phyloP scores from a whole-genome alignment of 1,140 invertebrate species.

The Drosophila leontia region DNA sequence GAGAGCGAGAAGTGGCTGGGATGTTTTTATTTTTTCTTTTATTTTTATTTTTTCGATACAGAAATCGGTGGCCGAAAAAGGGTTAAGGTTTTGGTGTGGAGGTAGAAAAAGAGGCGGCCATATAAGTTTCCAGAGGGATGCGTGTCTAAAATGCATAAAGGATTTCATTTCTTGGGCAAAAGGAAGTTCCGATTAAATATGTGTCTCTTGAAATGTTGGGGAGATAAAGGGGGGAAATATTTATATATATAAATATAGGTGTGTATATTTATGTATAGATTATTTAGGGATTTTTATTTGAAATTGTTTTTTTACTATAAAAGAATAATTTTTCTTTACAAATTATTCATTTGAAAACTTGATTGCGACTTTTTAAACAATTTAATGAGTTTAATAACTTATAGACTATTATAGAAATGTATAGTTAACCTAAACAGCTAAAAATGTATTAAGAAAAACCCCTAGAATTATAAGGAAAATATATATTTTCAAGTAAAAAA shows the following conservation, averaged over 20 bases:
- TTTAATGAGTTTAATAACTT: no score
- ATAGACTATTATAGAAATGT: no score
- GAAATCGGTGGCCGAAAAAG: constrained; percentile 48
- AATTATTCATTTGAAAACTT: no score
- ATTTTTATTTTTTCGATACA: constrained; percentile 53
- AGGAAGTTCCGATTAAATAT: constrained; percentile 7
- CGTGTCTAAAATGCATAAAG: constrained; percentile 64
- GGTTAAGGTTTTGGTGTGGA: constrained; percentile 10
- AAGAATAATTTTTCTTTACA: no score
- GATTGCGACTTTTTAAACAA: no score
- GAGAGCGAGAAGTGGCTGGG: constrained; percentile 14
- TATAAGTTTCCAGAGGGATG: constrained; percentile 41
- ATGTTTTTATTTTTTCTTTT: background rate
- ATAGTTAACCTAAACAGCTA: no score
- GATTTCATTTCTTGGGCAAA: constrained; percentile 27
- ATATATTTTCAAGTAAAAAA: no score
- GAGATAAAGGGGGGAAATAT: background rate
- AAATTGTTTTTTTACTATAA: no score
- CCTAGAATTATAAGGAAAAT: no score
- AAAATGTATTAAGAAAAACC: no score
- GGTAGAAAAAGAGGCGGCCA: constrained; percentile 3
- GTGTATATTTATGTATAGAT: background rate
- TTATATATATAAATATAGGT: no score
- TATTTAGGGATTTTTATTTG: background rate
- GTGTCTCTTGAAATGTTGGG: background rate